phyloP scores from a whole-genome alignment of 2,888 invertebrate species.

The Polydrusus cervinus region DNA sequence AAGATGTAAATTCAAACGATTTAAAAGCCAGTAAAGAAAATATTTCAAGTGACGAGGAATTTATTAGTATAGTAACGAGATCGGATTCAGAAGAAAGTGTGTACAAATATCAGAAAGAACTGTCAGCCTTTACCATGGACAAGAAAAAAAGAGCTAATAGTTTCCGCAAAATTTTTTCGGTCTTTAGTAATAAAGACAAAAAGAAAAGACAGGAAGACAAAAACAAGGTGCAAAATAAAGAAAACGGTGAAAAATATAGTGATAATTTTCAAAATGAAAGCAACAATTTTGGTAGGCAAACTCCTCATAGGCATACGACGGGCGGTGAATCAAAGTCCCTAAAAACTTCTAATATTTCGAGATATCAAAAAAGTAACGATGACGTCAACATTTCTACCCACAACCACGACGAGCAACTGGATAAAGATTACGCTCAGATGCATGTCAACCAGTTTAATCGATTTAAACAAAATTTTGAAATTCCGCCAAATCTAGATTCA shows the following conservation, averaged over 20 bases:
- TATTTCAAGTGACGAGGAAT: constrained; percentile 56
- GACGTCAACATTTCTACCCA: constrained; percentile 40
- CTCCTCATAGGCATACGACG: constrained; percentile 63
- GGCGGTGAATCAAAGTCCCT: constrained; percentile 40
- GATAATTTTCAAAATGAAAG: constrained; percentile 68
- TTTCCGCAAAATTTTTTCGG: constrained; percentile 65
- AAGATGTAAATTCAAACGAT: constrained; percentile 62
- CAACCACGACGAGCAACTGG: constrained; percentile 58
- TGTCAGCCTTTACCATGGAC: constrained; percentile 66
- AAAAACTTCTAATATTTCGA: constrained; percentile 22
- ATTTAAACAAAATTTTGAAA: constrained; percentile 62
- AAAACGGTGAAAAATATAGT: constrained; percentile 58
- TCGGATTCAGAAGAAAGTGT: constrained; percentile 67
- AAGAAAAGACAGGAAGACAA: constrained; percentile 69
- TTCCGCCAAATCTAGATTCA: constrained; percentile 9
- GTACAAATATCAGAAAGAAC: constrained; percentile 63
- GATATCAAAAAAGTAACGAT: constrained; percentile 52
- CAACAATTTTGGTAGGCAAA: constrained; percentile 62
- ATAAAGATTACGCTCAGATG: constrained; percentile 64
- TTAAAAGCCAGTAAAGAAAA: constrained; percentile 46
- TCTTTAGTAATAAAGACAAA: constrained; percentile 68
- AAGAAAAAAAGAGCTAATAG: constrained; percentile 68
- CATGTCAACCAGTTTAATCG: constrained; percentile 65
- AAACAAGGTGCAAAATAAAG: constrained; percentile 60
- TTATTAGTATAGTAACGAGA: constrained; percentile 57